phyloP scores from a whole-genome alignment of 2,797 vertebrate genomes.

The Dermochelys coriacea region DNA sequence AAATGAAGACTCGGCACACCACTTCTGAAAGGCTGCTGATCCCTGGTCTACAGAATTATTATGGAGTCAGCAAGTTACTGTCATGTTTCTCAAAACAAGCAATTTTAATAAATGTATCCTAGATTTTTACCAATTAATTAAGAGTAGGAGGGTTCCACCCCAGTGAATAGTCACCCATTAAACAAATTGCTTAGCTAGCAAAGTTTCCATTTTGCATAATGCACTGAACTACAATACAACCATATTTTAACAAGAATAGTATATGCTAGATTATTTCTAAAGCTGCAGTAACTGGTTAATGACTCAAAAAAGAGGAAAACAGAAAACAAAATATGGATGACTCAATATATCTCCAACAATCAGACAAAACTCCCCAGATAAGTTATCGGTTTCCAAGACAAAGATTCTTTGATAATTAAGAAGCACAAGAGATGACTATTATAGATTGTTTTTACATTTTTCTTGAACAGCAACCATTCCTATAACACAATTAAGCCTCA shows the following conservation, averaged over 20 bases:
- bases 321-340: neutral
- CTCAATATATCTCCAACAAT: rapidly evolving
- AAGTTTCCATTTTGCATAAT: neutral
- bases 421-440: neutral
- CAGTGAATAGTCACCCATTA: neutral
- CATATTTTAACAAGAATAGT: rapidly evolving
- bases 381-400: neutral
- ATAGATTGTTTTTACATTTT: neutral
- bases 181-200: neutral
- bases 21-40: too few relatives aligned
- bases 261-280: rapidly evolving
- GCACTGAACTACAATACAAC: neutral
- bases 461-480: neutral
- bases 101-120: neutral
- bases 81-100: neutral
- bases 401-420: neutral
- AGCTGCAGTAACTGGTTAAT: too few relatives aligned
- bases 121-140: neutral
- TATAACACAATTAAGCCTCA: neutral
- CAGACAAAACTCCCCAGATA: too few relatives aligned
- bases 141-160: neutral
- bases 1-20: too few relatives aligned
- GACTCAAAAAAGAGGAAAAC: rapidly evolving
- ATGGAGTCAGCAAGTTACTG: neutral
- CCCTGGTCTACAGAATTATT: neutral